Base-by-base conservation (phyloP, 2,797 vertebrate genomes). In the Hybognathus amarus region DNA sequence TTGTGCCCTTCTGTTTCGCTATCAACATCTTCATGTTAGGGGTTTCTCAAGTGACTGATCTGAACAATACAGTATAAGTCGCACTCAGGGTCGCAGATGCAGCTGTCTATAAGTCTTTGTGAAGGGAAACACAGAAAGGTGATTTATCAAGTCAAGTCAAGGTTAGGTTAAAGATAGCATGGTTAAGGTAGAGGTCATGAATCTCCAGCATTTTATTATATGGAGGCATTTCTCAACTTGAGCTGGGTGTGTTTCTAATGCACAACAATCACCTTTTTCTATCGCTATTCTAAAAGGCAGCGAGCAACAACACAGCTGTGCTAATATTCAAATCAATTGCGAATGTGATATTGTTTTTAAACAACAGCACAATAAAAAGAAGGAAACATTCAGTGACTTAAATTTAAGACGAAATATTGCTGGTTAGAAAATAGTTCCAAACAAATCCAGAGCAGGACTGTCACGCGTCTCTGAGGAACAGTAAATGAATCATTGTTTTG, bases 91-190 rank as follows among this genome's bases (percentile, higher is more conserved):
- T 73, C 69, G 64, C 22, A 36, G 36, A 50, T 8, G 36, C 40
- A 47, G 36, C 36, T 27, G 66, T 79, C 76, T 42, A 52, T 66
- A 73, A 45, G 50, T 84, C 82, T 84, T 70, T 0, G 5, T 78
- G 63, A 76, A 33, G 63, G 81, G 17, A 67, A 77, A 52, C 7
- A 56, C 27, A 63, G 52, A 68, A 11, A 15, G 52, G 66, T 77
- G 52, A 83, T 83, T 61, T 68, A 83, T 83, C 50, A 69, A 83
- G 64, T 59, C 74, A 75, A 82, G 61, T 82, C 80, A 83, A 83
- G 74, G 82, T 59, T 36, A 66, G 70, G 70, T 45, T 69, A 63
- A 68, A 67, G 66, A 84, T 54, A 66, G 67, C 33, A 52, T 47
- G 82, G 69, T 24, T 47, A 42, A 12, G 81, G 11, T 69, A 69